Evolutionary conservation across 2,797 vertebrate species (phyloP), one percentile per base, ranked within the genome.

Genomic region (Crossoptilon crossoptilon): DNA sequence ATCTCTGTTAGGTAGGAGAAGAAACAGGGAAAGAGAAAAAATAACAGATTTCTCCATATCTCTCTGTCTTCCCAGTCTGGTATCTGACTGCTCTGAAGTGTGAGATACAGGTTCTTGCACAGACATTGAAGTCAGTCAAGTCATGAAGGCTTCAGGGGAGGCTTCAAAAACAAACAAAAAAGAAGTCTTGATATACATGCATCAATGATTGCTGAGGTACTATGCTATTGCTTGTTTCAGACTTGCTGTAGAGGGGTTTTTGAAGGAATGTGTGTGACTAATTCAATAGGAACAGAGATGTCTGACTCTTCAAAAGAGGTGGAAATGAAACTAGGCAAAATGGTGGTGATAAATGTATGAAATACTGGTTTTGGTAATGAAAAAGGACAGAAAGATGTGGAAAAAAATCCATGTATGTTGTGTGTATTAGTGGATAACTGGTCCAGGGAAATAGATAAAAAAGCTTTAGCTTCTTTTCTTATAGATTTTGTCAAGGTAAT

Each of bases 251-350:
- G 91, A 82, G 88, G 71, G 93, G 78, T 83, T 95, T 95, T 64
- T 91, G 94, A 93, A 88, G 95, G 95, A 97, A 87, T 48, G 82
- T 88, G 56, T 85, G 91, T 94, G 90, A 53, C 88, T 79, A 79
- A 69, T 96, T 96, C 96, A 78, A 35, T 55, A 58, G 49, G 81
- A 95, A 74, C 56, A 92, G 87, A 94, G 72, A 69, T 93, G 41
- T 79, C 87, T 91, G 76, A 37, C 76, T 95, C 90, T 91, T 95
- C 90, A 78, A 89, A 83, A 91, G 89, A 94, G 92, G 77, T 73
- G 64, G 55, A 90, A 92, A 63, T 68, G 90, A 53, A 88, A 31
- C 21, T 49, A 43, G 37, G 16, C 26, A 67, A 58, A 84, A 68
- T 44, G 41, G 33, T 35, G 12, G 4, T 26, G 44, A 29, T 21